These are phyloP conservation scores for Chelidonichthys spinosus DNA, from an alignment of 2,797 vertebrate species.

Conservation along the genomic window DNA sequence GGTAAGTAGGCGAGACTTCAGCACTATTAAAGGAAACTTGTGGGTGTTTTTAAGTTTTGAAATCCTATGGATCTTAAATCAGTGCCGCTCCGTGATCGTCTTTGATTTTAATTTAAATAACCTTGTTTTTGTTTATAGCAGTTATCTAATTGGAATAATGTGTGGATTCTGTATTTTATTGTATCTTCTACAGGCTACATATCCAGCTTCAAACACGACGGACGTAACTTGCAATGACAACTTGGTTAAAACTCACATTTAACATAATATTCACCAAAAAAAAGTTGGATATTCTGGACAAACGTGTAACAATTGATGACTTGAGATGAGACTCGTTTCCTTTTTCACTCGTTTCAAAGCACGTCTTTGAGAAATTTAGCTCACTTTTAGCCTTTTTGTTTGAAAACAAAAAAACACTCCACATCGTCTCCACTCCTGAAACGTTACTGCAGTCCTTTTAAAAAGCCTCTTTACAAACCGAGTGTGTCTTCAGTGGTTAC, in stretches of 20 bases:
- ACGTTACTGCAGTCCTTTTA: conserved; percentile 44
- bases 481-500: conserved; percentile 32
- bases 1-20: conserved; percentile 28
- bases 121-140: background rate
- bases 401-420: conserved; percentile 46
- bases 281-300: background rate
- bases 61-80: conserved; percentile 58
- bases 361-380: conserved; percentile 56
- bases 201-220: conserved; percentile 7
- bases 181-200: background rate
- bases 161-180: conserved; percentile 29
- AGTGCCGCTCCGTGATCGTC: conserved; percentile 4
- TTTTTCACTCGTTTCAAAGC: conserved; percentile 34
- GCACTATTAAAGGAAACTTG: conserved; percentile 24
- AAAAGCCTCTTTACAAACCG: conserved; percentile 31
- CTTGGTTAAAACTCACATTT: background rate
- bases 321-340: background rate
- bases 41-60: conserved; percentile 32
- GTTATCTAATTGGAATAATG: conserved; percentile 31
- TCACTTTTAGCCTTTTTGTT: conserved; percentile 64
- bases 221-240: conserved; percentile 8
- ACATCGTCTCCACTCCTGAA: conserved; percentile 42
- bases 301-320: background rate
- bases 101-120: conserved; percentile 11
- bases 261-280: background rate